Evolutionary conservation across 2,797 vertebrate species (phyloP).

Genomic region (Myotis pilosus): DNA sequence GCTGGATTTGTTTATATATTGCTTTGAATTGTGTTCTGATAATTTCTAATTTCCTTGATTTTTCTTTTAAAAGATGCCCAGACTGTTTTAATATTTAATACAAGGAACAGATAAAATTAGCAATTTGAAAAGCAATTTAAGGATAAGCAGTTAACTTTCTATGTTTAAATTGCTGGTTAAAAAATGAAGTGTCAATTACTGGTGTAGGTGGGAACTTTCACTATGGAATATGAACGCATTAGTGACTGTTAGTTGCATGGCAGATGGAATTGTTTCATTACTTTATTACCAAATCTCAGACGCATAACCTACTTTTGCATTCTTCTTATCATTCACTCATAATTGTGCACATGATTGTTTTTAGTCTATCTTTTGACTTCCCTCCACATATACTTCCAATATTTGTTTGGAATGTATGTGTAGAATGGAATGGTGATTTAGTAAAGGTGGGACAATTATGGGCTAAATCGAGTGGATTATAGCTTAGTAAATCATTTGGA

Average conservation of each 20-base stretch:
- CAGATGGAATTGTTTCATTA: background rate
- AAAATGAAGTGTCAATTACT: background rate
- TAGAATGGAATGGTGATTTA: background rate
- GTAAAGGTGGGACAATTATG: background rate
- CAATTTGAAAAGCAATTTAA: background rate
- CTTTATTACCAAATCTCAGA: background rate
- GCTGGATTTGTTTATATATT: background rate
- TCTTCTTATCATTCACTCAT: background rate
- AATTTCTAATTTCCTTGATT: background rate
- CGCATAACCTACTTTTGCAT: background rate
- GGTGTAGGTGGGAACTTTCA: background rate
- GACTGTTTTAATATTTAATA: background rate
- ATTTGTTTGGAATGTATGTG: background rate
- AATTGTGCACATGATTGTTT: background rate
- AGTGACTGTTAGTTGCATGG: background rate
- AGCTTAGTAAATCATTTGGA: background rate
- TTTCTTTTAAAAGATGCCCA: background rate
- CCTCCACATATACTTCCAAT: background rate
- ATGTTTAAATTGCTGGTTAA: slow-evolving; percentile 26
- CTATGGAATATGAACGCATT: background rate
- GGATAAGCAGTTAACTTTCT: background rate
- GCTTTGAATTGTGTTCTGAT: background rate
- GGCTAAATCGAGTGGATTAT: background rate
- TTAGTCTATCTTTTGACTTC: background rate
- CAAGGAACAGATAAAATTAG: background rate